Percentiles rank a stretch among this genome's conserved stretches.
Conservation (phyloP, 1,140 invertebrate genomes). For the Musca domestica region DNA sequence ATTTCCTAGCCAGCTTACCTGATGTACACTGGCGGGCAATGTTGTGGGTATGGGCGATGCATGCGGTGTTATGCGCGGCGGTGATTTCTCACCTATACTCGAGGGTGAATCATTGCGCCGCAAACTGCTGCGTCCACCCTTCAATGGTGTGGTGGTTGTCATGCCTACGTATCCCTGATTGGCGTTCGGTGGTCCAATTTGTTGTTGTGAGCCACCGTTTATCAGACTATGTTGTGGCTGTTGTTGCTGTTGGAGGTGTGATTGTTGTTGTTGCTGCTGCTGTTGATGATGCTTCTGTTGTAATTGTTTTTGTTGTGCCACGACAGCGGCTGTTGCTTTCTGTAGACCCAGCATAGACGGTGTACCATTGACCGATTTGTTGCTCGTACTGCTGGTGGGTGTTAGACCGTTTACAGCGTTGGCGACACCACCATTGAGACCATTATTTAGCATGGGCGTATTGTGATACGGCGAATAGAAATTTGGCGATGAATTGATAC, state of each 20-base stretch:
- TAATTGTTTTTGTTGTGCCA: constrained; percentile 40
- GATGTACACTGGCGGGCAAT: constrained; percentile 57
- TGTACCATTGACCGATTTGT: constrained; percentile 37
- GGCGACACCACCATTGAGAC: constrained; percentile 1
- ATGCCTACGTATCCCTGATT: constrained; percentile 39
- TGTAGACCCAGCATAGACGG: constrained; percentile 44
- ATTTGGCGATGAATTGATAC: constrained; percentile 50
- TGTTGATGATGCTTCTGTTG: constrained; percentile 35
- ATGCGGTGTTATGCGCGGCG: constrained; percentile 50
- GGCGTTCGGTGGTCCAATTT: constrained; percentile 35
- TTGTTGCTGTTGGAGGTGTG: constrained; percentile 32
- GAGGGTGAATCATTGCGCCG: constrained; percentile 48
- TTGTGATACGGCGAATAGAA: constrained; percentile 51
- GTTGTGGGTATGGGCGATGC: constrained; percentile 49
- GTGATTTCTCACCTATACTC: constrained; percentile 45
- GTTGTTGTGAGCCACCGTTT: constrained; percentile 29
- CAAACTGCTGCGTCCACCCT: constrained; percentile 39
- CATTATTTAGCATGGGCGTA: constrained; percentile 27
- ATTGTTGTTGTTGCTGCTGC: constrained; percentile 30
- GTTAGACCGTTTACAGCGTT: constrained; percentile 34
- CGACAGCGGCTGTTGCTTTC: constrained; percentile 38
- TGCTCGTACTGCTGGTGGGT: constrained; percentile 29
- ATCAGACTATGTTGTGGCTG: constrained; percentile 36
- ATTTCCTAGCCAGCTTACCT: constrained; percentile 44
- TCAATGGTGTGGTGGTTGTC: constrained; percentile 45